These are phyloP conservation scores for Steatocranus sp. DNA, from an alignment of 2,797 vertebrate species.

Conservation along the genomic window DNA sequence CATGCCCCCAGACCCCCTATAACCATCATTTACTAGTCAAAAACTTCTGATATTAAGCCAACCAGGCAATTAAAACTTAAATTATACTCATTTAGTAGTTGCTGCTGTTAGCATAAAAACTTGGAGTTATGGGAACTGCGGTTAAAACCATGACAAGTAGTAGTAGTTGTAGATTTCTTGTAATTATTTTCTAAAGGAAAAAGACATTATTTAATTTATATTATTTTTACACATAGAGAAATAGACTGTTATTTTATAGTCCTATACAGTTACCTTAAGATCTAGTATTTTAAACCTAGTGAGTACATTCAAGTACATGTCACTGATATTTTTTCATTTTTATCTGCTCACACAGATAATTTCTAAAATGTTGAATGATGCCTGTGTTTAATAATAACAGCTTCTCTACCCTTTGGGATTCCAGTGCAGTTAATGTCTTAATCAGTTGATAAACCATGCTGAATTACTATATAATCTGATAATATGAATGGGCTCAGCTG, in stretches of 20 bases:
- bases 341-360: neutral
- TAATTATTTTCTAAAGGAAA: neutral
- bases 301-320: neutral
- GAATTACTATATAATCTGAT: neutral
- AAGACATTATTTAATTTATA: neutral
- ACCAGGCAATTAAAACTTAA: neutral
- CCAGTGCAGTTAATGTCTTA: neutral
- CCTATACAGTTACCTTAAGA: neutral
- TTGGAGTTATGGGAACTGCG: neutral
- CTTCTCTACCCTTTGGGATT: neutral
- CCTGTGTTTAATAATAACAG: neutral
- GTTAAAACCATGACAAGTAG: neutral
- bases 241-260: neutral
- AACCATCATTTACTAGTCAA: neutral
- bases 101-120: neutral
- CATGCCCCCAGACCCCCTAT: neutral
- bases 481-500: neutral
- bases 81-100: neutral
- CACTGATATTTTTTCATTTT: neutral
- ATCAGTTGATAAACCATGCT: neutral
- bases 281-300: neutral
- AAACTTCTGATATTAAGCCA: neutral
- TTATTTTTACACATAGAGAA: neutral
- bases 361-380: neutral
- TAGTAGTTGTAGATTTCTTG: neutral